Base-by-base conservation (phyloP, 2,113 vertebrate species). In the Amblyornis subalaris region DNA sequence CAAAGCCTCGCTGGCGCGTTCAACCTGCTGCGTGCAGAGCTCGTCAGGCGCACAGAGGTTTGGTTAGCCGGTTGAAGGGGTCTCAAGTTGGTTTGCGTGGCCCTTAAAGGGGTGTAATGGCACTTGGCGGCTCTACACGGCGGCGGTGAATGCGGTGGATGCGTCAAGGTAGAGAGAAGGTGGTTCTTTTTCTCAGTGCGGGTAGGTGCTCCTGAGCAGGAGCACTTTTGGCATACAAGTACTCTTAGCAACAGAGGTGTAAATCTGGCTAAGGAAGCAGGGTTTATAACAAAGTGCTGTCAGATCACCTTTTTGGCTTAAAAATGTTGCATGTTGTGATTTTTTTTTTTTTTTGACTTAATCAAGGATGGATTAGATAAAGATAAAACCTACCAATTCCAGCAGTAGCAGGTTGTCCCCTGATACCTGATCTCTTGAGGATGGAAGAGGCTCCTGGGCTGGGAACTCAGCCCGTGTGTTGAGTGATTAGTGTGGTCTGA, bases 101-200 rank as follows among this genome's bases (percentile, higher is more conserved):
- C 48, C 48, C 40, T 64, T 36, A 7, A 16, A 4, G 1, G 20
- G 6, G 3, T 33, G 35, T 28, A 4, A 8, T 7, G 25, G 45
- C 19, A n/a, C 47, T 78, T 23, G 28, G 5, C 5, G 4, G 44
- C 82, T 66, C 6, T 9, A 0, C 25, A 3, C 2, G 6, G 35
- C 33, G 3, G 35, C 1, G 10, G 45, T 35, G 62, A 62, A 26
- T 5, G 8, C 1, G 6, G 9, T 57, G 14, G n/a, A 8, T 54
- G 33, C 14, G 5, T 23, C 7, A 17, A 31, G 44, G 64, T 23
- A 10, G 50, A 36, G 45, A 19, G 50, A 14, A 66, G 8, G 23
- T 35, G 13, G 26, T 19, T 61, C 26, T 28, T n/a, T 44, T 14
- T 17, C 12, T 33, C 13, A 0, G 20, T 11, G 45, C 1, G 1